Conservation (phyloP, 2,888 invertebrate genomes). For the Leptarthrus brevirostris region DNA sequence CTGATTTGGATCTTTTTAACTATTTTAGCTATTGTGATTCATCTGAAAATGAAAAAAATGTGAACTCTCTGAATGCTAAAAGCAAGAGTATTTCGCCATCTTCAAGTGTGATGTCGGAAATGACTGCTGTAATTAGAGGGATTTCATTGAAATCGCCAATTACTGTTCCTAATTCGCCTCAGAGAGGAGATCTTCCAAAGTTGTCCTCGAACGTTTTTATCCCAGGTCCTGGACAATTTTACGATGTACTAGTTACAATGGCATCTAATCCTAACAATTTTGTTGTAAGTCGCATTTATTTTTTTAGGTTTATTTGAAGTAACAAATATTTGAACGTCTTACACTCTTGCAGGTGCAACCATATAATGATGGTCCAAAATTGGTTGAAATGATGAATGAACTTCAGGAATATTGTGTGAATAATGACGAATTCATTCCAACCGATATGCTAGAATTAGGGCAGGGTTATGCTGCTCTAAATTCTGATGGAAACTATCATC, state of each 20-base stretch:
- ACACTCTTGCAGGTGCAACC: slow-evolving; percentile 68
- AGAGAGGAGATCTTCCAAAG: slow-evolving; percentile 55
- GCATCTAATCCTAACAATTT: slow-evolving; percentile 76
- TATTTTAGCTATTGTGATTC: too few species aligned
- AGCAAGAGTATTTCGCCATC: slow-evolving; percentile 18
- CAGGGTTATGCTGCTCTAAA: slow-evolving; percentile 78
- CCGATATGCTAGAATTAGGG: slow-evolving; percentile 69
- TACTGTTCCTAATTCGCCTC: slow-evolving; percentile 59
- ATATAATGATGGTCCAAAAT: slow-evolving; percentile 64
- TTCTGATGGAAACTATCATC: slow-evolving; percentile 77
- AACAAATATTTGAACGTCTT: not conserved
- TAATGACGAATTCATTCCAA: slow-evolving; percentile 68
- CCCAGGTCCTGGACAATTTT: slow-evolving; percentile 58
- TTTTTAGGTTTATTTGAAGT: too few species aligned
- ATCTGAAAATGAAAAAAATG: too few species aligned
- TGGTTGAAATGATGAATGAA: slow-evolving; percentile 74
- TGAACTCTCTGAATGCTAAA: not conserved
- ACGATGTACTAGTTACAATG: slow-evolving; percentile 74
- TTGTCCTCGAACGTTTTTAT: slow-evolving; percentile 27
- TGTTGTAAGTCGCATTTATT: slow-evolving; percentile 59
- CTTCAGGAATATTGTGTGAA: slow-evolving; percentile 74
- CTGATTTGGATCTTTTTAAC: too few species aligned
- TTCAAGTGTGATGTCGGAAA: not conserved
- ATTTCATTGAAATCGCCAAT: slow-evolving; percentile 19
- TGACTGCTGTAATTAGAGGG: not conserved